Base-by-base conservation (phyloP, 37 sponge, comb jelly and placozoan species). In the Hexactinellida sp. region DNA sequence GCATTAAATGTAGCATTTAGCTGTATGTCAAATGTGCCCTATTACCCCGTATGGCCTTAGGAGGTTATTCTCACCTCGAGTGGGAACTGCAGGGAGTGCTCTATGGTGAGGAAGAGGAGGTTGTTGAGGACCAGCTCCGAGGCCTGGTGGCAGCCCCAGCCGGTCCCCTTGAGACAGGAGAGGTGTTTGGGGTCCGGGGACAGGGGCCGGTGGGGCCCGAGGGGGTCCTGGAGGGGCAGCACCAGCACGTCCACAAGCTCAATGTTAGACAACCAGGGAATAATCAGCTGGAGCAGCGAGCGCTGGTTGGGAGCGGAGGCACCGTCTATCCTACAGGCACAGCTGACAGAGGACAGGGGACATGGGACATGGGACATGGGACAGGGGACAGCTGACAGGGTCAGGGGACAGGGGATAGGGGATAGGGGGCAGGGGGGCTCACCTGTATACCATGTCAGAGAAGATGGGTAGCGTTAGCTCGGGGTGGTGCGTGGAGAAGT, bases 391-490 rank as follows among this genome's bases (percentile, higher is more conserved):
- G 24, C 28, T 82, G 32, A n/a, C 24, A 82, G 82, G 25, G 28
- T 13, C 82, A n/a, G n/a, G n/a, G n/a, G n/a, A n/a, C n/a, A 3
- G n/a, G n/a, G n/a, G n/a, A n/a, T n/a, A n/a, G n/a, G n/a, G n/a
- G n/a, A n/a, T n/a, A n/a, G n/a, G n/a, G 36, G 21, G 36, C 21
- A 71, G 9, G 21, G 7, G 36, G 3, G 32, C 30, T 36, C n/a
- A 28, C 47, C 85, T 30, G 36, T 63, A 54, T 24, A 24, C 24
- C 89, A 54, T 88, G 90, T 94, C 96, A 85, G 93, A 93, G 86
- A 95, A 90, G 38, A 95, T 71, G 36, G 92, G 94, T 36, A 95
- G 84, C 9, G 96, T 95, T 38, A 95, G 91, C 83, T 95, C 96
- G 34, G 96, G 96, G 84, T 95, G 92, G 39, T 90, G 63, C 7